These are phyloP conservation scores for Agrotis ipsilon DNA, from an alignment of 2,888 invertebrate species.

Conservation along the genomic window DNA sequence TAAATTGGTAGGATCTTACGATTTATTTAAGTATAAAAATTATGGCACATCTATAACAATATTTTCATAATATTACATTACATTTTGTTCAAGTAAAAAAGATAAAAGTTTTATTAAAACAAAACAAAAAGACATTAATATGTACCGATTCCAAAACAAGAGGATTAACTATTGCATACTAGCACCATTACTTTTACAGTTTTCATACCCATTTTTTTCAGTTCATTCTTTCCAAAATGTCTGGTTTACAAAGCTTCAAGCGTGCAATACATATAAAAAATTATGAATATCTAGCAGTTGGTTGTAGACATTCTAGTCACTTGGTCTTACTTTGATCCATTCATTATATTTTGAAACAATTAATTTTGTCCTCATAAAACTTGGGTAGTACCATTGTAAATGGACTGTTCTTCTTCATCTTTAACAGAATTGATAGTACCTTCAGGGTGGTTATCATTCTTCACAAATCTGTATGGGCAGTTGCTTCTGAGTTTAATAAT, in stretches of 20 bases:
- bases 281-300: too few species aligned
- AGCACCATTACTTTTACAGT: background rate
- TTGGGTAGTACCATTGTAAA: conserved; percentile 1
- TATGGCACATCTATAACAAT: too few species aligned
- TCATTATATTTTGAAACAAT: background rate
- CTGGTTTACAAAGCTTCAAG: too few species aligned
- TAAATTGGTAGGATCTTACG: too few species aligned
- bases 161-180: background rate
- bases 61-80: too few species aligned
- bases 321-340: background rate
- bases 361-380: background rate
- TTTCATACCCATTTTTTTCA: background rate
- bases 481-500: conserved; percentile 49
- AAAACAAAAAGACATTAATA: too few species aligned
- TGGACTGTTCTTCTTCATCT: conserved; percentile 5
- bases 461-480: conserved; percentile 44
- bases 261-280: too few species aligned
- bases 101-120: too few species aligned
- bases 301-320: too few species aligned
- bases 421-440: conserved; percentile 2
- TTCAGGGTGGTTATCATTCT: conserved; percentile 20
- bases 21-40: too few species aligned
- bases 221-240: background rate
- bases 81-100: too few species aligned
- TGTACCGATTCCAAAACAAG: too few species aligned